Evolutionary conservation across 2,113 vertebrate species (phyloP), one percentile per base, ranked within the genome.

Genomic region (Hiodon alosoides): DNA sequence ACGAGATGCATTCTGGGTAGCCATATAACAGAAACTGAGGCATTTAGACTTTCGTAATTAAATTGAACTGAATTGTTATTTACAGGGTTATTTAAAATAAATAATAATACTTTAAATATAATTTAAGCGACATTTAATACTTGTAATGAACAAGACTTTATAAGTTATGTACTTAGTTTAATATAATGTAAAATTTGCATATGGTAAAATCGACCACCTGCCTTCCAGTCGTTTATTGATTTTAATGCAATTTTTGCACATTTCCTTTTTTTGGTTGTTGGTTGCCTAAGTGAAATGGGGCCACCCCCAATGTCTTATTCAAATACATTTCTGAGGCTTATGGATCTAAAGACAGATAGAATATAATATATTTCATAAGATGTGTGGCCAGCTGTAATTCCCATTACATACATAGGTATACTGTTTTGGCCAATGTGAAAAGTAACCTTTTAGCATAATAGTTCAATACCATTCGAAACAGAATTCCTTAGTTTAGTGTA

Each of bases 1-100:
- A 11, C 81, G 84, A 82, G n/a, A 16, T 80, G 90, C 81, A 91
- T 90, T 84, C 7, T 90, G 90, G 90, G 89, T 85, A 81, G 3
- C 8, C 67, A 3, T 7, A 66, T 48, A 47, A 11, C 64, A 7
- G 16, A 31, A 14, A 59, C n/a, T 59, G 5, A 59, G 10, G 58
- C n/a, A 5, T 13, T 61, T n/a, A 61, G 16, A n/a, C 59, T 61
- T 61, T 4, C 14, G 16, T 16, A 61, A 61, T n/a, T 13, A 14
- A 59, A 59, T 31, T 31, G 31, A 31, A 31, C 31, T 31, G 31
- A 31, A 0, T 31, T 31, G 31, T 31, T 31, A 31, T 31, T 31
- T 31, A 31, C 31, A 31, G n/a, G 8, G n/a, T 61, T n/a, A 10
- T 59, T 5, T 5, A 10, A 59, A 59, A 59, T 9, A 4, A n/a